Evolutionary conservation across 1,140 invertebrate species (phyloP), one percentile per base, ranked within the genome.

Genomic region (Listronotus oregonensis): DNA sequence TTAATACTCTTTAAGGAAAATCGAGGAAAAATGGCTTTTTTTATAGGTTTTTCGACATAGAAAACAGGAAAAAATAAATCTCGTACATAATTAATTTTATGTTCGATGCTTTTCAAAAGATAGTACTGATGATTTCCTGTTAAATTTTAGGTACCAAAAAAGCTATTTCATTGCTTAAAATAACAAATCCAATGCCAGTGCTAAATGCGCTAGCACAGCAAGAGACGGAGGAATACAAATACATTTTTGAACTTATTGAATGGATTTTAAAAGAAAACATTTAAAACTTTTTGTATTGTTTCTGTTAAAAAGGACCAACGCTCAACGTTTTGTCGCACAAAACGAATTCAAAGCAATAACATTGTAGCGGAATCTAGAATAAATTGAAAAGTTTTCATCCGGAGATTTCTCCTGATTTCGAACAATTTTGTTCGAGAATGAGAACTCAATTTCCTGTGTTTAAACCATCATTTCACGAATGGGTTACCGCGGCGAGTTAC

Each of bases 391-490:
- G 46, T 61, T 51, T 64, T 64, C 55, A 34, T 56, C 31, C 54
- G 17, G 62, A 64, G 51, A 49, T 59, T 59, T 52, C 15, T 15
- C 32, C n/a, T 44, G 43, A 15, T 55, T 57, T 57, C 18, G 43
- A 55, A 66, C 51, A 46, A 59, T 59, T 66, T 64, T 66, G 55
- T 66, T 52, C 14, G 46, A 52, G 54, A 64, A 59, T 59, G 47
- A 59, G 50, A 59, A 66, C 55, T 59, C 64, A 59, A 66, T 66
- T 66, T 66, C 64, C 64, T 58, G 55, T 52, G 49, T 59, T 59
- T 66, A 58, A 65, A 65, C 39, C 55, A 52, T 43, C 55, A 43
- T 66, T 66, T 66, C 44, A 52, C 47, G 62, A 54, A 56, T 57
- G 42, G 37, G 51, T 57, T 64, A 55, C 39, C 37, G 14, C 31